These are phyloP conservation scores for Cephonodes hylas DNA, from an alignment of 2,888 invertebrate genomes.

Conservation along the genomic window DNA sequence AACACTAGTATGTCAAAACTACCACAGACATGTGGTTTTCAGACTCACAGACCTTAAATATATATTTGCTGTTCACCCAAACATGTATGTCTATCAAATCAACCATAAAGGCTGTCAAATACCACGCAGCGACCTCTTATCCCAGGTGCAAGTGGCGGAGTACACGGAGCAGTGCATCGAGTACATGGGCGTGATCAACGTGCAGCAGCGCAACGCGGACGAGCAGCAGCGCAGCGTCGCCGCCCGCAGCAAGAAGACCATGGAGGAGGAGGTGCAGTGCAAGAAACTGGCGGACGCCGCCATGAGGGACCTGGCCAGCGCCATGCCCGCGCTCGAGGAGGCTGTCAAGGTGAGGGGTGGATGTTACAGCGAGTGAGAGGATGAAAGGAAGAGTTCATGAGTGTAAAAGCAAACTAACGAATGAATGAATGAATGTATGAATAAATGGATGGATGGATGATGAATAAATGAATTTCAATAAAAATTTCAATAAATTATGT, in stretches of 20 bases:
- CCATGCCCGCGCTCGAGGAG: slow-evolving; percentile 93
- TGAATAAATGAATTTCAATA: too few species aligned
- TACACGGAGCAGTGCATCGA: slow-evolving; percentile 93
- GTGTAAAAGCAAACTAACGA: too few species aligned
- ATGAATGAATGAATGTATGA: too few species aligned
- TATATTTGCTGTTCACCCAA: too few species aligned
- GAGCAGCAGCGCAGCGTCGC: slow-evolving; percentile 89
- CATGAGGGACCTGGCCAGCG: slow-evolving; percentile 90
- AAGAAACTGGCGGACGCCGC: slow-evolving; percentile 91
- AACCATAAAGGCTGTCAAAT: too few species aligned
- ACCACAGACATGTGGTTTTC: too few species aligned
- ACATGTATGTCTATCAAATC: too few species aligned
- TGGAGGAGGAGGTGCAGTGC: slow-evolving; percentile 90
- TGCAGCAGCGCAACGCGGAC: slow-evolving; percentile 90
- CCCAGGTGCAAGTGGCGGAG: slow-evolving; percentile 83
- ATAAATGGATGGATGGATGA: too few species aligned
- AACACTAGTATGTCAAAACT: too few species aligned
- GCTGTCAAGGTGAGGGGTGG: slow-evolving; percentile 80
- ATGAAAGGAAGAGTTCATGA: too few species aligned
- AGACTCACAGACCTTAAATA: too few species aligned
- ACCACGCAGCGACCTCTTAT: too few species aligned
- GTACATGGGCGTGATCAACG: slow-evolving; percentile 90
- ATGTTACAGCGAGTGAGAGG: not conserved
- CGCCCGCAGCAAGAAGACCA: slow-evolving; percentile 84
- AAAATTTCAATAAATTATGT: not conserved